Evolutionary conservation across 2,888 invertebrate genomes (phyloP).

Genomic region (Drosophila phalerata): DNA sequence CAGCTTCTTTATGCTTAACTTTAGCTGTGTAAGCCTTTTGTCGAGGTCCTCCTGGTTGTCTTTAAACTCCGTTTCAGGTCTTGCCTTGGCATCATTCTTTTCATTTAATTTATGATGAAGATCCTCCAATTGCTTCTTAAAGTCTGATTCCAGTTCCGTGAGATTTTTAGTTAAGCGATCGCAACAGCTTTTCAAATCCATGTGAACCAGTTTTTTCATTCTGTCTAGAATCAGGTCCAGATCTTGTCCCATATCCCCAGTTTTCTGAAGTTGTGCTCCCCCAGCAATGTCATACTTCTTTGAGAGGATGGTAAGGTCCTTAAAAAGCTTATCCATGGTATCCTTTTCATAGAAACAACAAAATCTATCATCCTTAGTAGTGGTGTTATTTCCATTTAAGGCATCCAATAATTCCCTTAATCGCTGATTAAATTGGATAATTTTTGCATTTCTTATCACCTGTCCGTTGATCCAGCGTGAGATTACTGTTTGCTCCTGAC

Average conservation of each 20-base stretch:
- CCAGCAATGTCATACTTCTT: background rate
- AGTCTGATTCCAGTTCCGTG: slow-evolving; percentile 16
- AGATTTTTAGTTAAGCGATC: slow-evolving; percentile 17
- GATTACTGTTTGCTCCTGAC: slow-evolving; percentile 24
- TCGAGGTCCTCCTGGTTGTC: slow-evolving; percentile 5
- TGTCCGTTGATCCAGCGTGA: slow-evolving; percentile 49
- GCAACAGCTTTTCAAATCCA: slow-evolving; percentile 43
- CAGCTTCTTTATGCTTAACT: slow-evolving; percentile 10
- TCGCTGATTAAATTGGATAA: slow-evolving; percentile 34
- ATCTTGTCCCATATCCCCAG: slow-evolving; percentile 48
- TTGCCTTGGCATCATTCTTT: background rate
- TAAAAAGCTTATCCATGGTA: slow-evolving; percentile 36
- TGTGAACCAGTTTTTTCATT: slow-evolving; percentile 13
- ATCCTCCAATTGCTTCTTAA: slow-evolving; percentile 1
- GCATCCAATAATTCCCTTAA: slow-evolving; percentile 16
- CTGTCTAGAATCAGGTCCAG: slow-evolving; percentile 38
- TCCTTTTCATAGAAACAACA: slow-evolving; percentile 55
- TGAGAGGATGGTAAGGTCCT: slow-evolving; percentile 13
- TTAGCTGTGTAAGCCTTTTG: slow-evolving; percentile 2
- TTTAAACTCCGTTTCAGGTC: background rate
- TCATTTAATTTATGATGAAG: background rate
- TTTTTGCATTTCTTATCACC: slow-evolving; percentile 23
- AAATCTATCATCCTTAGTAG: background rate
- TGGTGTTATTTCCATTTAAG: slow-evolving; percentile 3
- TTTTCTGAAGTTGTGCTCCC: background rate